Evolutionary conservation across 2,113 vertebrate genomes (phyloP).

Genomic region (Peromyscus californicus): DNA sequence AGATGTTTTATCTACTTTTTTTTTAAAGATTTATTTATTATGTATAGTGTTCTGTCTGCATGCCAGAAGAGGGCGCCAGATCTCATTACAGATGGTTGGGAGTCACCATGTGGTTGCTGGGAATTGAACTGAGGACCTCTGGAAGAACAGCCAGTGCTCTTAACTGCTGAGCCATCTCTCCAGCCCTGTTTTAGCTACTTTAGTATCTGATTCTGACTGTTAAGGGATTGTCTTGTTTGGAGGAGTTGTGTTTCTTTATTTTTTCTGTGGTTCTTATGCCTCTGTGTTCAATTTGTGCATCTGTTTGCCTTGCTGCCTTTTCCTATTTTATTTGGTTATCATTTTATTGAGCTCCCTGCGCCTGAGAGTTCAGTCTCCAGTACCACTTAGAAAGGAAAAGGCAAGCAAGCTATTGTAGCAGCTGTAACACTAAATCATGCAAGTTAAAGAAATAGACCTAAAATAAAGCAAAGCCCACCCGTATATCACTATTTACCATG

Average conservation of each 20-base stretch:
- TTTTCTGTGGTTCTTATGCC: not conserved
- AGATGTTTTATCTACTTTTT: not conserved
- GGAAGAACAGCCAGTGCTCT: too few species aligned
- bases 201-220: not conserved
- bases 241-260: not conserved
- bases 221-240: not conserved
- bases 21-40: too few species aligned
- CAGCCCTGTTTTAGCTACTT: not conserved
- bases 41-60: too few species aligned
- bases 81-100: too few species aligned
- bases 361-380: not conserved
- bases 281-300: not conserved
- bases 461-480: not conserved
- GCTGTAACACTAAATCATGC: not conserved
- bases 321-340: not conserved
- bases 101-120: too few species aligned
- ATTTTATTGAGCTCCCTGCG: not conserved
- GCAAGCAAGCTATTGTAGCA: too few species aligned
- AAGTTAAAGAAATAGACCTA: not conserved
- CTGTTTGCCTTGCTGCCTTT: not conserved
- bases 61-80: too few species aligned
- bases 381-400: not conserved
- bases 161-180: too few species aligned
- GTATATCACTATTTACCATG: not conserved
- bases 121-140: too few species aligned